A percentile compares a stretch with the other conserved stretches of the same genome.
Conservation (phyloP, 2,888 invertebrate genomes). For the Petrophora chlorosata region DNA sequence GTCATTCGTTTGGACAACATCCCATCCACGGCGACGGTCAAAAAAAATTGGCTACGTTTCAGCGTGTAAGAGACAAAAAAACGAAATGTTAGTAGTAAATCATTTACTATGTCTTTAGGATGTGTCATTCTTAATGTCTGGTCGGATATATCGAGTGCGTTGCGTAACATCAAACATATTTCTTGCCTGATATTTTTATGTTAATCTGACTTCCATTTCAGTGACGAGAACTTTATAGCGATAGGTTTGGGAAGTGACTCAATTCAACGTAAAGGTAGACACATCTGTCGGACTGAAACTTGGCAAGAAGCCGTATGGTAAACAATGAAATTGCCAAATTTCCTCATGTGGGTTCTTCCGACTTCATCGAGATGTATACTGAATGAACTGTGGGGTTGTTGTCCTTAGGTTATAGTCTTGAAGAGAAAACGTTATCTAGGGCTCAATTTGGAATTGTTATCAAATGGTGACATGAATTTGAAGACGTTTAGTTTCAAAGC, state of each 20-base stretch:
- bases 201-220: constrained; percentile 42
- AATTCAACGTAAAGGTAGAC: constrained; percentile 32
- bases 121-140: constrained; percentile 54
- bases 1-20: constrained; percentile 59
- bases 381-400: constrained; percentile 28
- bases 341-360: constrained; percentile 29
- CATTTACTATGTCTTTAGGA: constrained; percentile 63
- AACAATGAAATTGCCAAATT: constrained; percentile 37
- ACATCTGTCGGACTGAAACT: constrained; percentile 22
- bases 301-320: constrained; percentile 33
- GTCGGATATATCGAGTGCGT: constrained; percentile 49
- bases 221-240: constrained; percentile 47
- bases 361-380: constrained; percentile 15
- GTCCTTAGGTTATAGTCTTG: constrained; percentile 16
- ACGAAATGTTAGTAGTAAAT: constrained; percentile 56
- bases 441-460: constrained; percentile 3
- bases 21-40: constrained; percentile 51
- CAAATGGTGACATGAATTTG: constrained; percentile 12
- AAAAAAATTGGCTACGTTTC: constrained; percentile 72
- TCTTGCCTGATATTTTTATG: constrained; percentile 44
- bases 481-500: no score
- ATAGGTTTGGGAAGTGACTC: constrained; percentile 27
- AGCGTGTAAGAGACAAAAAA: constrained; percentile 55
- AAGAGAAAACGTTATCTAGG: constrained; percentile 5
- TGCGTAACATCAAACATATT: constrained; percentile 49